Evolutionary conservation across 2,113 vertebrate genomes (phyloP), one percentile per base, ranked within the genome.

Genomic region (Otis tarda): DNA sequence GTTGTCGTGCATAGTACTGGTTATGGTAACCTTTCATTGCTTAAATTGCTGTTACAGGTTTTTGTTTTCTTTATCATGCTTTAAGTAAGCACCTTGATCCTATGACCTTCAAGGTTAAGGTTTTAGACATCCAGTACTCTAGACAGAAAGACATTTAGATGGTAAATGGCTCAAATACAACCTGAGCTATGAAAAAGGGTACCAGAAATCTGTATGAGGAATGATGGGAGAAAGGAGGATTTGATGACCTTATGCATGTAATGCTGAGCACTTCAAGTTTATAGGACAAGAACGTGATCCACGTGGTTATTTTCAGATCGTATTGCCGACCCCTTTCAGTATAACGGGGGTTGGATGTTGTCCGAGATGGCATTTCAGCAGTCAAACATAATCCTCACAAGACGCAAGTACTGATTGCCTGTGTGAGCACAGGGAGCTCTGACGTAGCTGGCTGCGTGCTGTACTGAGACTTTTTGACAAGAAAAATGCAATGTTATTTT

Each of bases 1-100:
- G 81, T 94, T 95, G 92, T 97, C 37, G 80, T 97, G 95, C 86
- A 83, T 98, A 97, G 96, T 94, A 65, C 71, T 98, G 97, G 97
- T 93, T 95, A 77, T 52, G 3, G 70, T 97, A 95, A 95, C 45
- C 52, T 97, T 96, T 90, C 55, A 30, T 93, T 95, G 93, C 92
- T 93, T 94, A 83, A 77, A 64, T 60, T 73, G 45, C 82, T 83
- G 35, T 74, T 91, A 94, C 64, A 84, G 81, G 65, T 77, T 95
- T 97, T 95, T 87, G 47, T 95, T 82, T 81, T 89, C 52, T 70
- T 94, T 91, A 71, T 76, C 24, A 61, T 49, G 37, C 93, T 97
- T 95, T 95, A 92, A 39, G 16, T 90, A 95, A 96, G n/a, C 59
- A 63, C 84, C 94, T 95, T 90, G 78, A 94, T 93, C 87, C 91